Evolutionary conservation across 2,113 vertebrate species (phyloP).

Genomic region (Thunnus maccoyii): DNA sequence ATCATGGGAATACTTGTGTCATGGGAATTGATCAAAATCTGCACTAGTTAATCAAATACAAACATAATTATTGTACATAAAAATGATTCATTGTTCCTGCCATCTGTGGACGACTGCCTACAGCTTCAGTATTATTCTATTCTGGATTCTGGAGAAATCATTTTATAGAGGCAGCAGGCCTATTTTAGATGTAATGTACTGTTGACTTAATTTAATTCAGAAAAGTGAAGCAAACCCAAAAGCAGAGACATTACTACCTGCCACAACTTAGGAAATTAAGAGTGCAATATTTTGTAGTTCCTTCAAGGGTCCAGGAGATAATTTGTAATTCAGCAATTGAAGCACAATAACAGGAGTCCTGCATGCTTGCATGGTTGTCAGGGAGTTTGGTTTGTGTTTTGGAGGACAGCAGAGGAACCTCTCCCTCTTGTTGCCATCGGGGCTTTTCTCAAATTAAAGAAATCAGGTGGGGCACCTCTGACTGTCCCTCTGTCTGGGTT

Average conservation of each 20-base stretch:
- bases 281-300: too few species aligned
- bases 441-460: background rate
- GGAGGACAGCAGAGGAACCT: background rate
- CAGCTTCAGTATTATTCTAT: background rate
- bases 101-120: background rate
- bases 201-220: too few species aligned
- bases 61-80: background rate
- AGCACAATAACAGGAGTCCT: background rate
- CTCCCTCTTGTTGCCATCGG: background rate
- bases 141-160: background rate
- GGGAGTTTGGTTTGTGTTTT: background rate
- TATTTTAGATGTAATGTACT: too few species aligned
- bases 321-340: too few species aligned
- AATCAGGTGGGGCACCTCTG: constrained; percentile 1
- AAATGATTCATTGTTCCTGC: background rate
- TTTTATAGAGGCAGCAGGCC: background rate
- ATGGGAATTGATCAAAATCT: background rate
- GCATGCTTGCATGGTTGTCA: background rate
- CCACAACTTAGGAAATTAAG: too few species aligned
- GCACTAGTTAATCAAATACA: background rate
- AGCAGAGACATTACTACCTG: too few species aligned
- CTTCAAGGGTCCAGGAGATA: too few species aligned
- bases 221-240: too few species aligned
- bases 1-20: too few species aligned
- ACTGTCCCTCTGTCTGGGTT: background rate